These are phyloP conservation scores for Erythrolamprus reginae DNA, from an alignment of 2,113 vertebrate species.

Conservation along the genomic window DNA sequence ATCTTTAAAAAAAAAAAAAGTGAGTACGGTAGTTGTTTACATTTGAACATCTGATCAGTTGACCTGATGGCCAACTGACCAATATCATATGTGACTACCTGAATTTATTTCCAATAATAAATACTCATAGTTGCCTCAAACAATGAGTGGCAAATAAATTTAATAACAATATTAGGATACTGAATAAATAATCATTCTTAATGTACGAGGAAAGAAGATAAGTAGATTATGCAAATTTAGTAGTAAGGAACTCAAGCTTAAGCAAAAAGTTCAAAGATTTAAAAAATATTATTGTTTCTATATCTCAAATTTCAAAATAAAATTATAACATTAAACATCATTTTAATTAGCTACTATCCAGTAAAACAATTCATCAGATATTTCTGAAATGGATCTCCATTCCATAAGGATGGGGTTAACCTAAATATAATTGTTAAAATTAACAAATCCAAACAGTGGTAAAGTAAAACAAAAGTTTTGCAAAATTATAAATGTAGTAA, in stretches of 20 bases:
- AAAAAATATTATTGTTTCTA: neutral
- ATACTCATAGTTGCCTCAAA: neutral
- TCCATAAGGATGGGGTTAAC: neutral
- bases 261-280: neutral
- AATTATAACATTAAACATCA: conserved; percentile 17
- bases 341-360: conserved; percentile 19
- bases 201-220: neutral
- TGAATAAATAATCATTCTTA: neutral
- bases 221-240: neutral
- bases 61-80: neutral
- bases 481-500: neutral
- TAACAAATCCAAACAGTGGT: neutral
- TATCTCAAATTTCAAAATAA: neutral
- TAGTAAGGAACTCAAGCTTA: neutral
- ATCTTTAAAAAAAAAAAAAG: neutral
- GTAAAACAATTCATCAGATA: neutral
- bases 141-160: neutral
- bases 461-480: neutral
- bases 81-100: neutral
- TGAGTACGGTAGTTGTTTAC: neutral
- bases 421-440: conserved; percentile 5
- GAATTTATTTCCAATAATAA: neutral
- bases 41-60: neutral
- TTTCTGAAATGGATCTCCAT: fast-evolving
- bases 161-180: neutral